Evolutionary conservation across 2,113 vertebrate species (phyloP).

Genomic region (Prolemur simus): DNA sequence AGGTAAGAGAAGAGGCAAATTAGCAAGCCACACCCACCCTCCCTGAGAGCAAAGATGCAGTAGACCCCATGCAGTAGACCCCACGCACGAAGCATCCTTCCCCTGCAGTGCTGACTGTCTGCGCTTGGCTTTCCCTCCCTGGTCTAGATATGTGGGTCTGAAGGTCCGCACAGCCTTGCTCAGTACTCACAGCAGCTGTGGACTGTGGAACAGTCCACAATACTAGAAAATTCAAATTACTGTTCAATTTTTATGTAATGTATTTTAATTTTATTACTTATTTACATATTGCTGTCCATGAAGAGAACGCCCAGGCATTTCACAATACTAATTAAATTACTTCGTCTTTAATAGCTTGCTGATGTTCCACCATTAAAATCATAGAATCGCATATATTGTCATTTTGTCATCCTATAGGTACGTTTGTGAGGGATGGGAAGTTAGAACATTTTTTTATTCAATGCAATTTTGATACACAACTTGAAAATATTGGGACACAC

Average conservation of each 20-base stretch:
- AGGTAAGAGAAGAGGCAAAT: neutral
- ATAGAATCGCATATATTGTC: fast-evolving
- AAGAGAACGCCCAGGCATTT: neutral
- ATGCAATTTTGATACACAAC: fast-evolving
- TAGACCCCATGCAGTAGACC: neutral
- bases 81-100: neutral
- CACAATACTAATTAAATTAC: neutral
- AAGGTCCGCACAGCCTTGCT: neutral
- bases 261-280: neutral
- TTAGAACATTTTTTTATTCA: fast-evolving
- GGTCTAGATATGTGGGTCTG: neutral
- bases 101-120: fast-evolving
- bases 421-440: fast-evolving
- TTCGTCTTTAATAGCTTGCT: neutral
- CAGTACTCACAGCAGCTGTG: neutral
- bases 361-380: neutral
- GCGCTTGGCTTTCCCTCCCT: neutral
- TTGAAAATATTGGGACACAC: fast-evolving
- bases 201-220: neutral
- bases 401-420: neutral
- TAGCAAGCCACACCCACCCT: neutral
- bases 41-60: no score
- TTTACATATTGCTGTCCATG: neutral
- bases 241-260: fast-evolving
- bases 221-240: neutral